Evolutionary conservation across 2,113 vertebrate species (phyloP).

Genomic region (Catharus fuscescens): DNA sequence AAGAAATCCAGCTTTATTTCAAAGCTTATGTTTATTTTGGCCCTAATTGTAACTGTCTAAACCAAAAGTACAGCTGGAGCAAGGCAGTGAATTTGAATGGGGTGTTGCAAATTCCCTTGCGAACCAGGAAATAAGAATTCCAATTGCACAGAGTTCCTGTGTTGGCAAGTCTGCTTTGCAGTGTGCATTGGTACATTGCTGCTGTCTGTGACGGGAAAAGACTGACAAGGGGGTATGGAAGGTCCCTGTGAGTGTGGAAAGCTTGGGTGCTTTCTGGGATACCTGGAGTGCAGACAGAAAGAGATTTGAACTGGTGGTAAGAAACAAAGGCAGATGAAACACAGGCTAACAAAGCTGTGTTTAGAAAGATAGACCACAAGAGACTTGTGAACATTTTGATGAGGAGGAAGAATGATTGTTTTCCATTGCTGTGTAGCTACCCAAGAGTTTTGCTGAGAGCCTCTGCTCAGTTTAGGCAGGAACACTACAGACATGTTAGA

Average conservation of each 20-base stretch:
- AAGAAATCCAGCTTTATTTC: neutral
- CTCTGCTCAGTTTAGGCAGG: neutral
- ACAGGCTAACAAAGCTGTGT: neutral
- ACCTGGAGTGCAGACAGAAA: neutral
- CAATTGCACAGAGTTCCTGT: neutral
- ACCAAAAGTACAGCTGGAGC: neutral
- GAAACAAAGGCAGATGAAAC: neutral
- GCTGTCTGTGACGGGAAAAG: neutral
- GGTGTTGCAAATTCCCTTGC: neutral
- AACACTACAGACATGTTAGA: accelerated
- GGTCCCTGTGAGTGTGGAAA: neutral
- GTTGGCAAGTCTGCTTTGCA: neutral
- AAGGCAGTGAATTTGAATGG: neutral
- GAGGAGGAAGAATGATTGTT: neutral
- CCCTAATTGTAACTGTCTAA: neutral
- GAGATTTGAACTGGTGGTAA: neutral
- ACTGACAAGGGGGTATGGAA: no score
- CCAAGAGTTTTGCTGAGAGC: neutral
- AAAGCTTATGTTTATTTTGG: neutral
- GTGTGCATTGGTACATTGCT: neutral
- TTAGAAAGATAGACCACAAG: neutral
- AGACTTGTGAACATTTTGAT: neutral
- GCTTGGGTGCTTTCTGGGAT: neutral
- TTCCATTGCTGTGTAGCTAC: neutral
- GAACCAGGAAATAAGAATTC: neutral